Conservation (phyloP, 2,113 vertebrate species). For the Carollia perspicillata region DNA sequence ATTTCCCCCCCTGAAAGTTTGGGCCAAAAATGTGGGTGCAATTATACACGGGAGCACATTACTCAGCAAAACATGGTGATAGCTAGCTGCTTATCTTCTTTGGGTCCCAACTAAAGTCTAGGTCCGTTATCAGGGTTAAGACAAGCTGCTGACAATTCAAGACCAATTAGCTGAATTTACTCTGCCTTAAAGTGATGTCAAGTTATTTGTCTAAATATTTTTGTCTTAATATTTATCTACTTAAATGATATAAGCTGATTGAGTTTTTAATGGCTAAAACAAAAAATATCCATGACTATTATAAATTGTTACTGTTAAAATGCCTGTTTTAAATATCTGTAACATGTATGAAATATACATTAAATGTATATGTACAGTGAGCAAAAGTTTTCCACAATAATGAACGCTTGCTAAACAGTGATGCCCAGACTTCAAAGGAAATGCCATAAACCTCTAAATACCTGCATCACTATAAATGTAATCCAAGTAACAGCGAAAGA, state of each 20-base stretch:
- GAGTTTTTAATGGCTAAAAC: background rate
- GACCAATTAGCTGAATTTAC: background rate
- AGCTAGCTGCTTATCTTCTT: background rate
- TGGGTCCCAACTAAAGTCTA: background rate
- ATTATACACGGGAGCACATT: no score
- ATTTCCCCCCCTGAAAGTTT: no score
- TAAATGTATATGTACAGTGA: background rate
- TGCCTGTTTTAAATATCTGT: background rate
- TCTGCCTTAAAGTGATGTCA: background rate
- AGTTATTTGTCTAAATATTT: background rate
- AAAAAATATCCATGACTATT: background rate
- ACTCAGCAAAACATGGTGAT: no score
- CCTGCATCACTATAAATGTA: background rate
- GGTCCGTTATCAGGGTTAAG: background rate
- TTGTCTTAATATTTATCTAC: background rate
- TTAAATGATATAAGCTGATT: background rate
- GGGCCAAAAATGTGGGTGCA: no score
- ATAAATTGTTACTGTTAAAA: background rate
- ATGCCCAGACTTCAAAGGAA: background rate
- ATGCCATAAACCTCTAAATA: background rate
- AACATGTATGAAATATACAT: background rate
- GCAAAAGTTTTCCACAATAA: background rate
- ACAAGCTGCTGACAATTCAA: background rate
- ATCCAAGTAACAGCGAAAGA: background rate
- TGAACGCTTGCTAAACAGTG: background rate